These are phyloP conservation scores for Holcopasites calliopsidis DNA, from an alignment of 1,140 invertebrate species.

Conservation along the genomic window DNA sequence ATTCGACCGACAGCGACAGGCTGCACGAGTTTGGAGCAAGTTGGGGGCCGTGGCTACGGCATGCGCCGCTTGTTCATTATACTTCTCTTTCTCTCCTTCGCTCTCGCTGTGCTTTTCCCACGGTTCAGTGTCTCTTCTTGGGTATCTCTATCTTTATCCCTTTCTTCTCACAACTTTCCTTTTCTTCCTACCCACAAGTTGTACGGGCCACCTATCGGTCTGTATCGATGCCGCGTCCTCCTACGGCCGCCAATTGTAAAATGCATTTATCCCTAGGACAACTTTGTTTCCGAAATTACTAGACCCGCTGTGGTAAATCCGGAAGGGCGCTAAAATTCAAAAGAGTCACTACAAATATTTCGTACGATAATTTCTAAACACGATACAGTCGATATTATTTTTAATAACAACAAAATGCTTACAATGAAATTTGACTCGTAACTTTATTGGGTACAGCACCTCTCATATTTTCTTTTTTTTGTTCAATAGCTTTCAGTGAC, in stretches of 20 bases:
- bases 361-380: background rate
- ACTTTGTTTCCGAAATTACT: constrained; percentile 14
- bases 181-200: constrained; percentile 20
- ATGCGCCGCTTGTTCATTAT: constrained; percentile 61
- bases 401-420: constrained; percentile 21
- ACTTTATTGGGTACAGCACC: constrained; percentile 56
- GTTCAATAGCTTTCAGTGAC: constrained; percentile 5
- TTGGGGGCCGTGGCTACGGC: constrained; percentile 64
- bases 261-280: background rate
- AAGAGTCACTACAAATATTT: background rate
- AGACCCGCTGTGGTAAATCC: background rate
- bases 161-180: constrained; percentile 26
- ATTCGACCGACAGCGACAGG: constrained; percentile 69
- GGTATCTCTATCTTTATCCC: constrained; percentile 34
- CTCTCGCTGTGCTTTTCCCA: constrained; percentile 35
- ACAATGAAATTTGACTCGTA: constrained; percentile 50
- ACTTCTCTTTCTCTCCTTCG: constrained; percentile 32
- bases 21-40: constrained; percentile 64
- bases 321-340: too few species aligned
- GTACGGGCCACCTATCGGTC: background rate
- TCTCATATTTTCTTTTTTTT: constrained; percentile 22
- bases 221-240: constrained; percentile 10
- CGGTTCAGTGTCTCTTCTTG: constrained; percentile 32
- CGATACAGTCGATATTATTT: constrained; percentile 11
- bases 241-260: background rate